A percentile compares a stretch with the other conserved stretches of the same genome.
Conservation (phyloP, 2,888 invertebrate species). For the Meghimatium bilineatum region DNA sequence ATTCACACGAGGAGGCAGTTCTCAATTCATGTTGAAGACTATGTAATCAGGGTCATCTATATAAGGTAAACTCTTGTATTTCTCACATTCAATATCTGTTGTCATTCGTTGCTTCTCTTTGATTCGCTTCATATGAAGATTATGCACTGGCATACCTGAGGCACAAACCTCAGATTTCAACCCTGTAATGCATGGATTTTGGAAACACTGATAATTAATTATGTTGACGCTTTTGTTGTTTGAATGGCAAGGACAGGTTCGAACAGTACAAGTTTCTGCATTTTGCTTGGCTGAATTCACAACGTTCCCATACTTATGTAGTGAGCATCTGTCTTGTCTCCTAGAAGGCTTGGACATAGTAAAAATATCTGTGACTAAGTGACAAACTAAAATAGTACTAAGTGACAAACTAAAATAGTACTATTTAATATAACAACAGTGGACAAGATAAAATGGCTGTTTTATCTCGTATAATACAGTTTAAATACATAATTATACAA, state of each 20-base stretch:
- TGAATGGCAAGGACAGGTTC: too few species aligned
- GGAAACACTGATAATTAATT: too few species aligned
- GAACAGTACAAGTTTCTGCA: too few species aligned
- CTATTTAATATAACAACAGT: too few species aligned
- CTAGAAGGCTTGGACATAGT: neutral
- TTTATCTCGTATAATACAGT: neutral
- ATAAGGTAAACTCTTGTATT: conserved; percentile 3
- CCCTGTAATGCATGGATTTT: neutral
- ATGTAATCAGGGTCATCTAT: conserved; percentile 7
- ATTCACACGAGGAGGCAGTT: neutral
- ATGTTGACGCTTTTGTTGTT: too few species aligned
- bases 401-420: too few species aligned
- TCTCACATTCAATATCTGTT: neutral
- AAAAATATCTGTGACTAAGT: neutral
- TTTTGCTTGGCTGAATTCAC: neutral
- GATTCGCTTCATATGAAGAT: neutral
- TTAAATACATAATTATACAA: neutral
- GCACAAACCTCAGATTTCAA: neutral
- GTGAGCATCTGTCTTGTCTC: neutral
- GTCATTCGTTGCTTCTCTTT: neutral
- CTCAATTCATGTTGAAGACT: neutral
- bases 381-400: neutral
- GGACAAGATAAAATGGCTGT: too few species aligned
- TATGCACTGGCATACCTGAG: neutral
- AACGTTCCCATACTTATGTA: neutral